These are phyloP conservation scores for Protobothrops flavoviridis DNA, from an alignment of 2,113 vertebrate species.

Conservation along the genomic window DNA sequence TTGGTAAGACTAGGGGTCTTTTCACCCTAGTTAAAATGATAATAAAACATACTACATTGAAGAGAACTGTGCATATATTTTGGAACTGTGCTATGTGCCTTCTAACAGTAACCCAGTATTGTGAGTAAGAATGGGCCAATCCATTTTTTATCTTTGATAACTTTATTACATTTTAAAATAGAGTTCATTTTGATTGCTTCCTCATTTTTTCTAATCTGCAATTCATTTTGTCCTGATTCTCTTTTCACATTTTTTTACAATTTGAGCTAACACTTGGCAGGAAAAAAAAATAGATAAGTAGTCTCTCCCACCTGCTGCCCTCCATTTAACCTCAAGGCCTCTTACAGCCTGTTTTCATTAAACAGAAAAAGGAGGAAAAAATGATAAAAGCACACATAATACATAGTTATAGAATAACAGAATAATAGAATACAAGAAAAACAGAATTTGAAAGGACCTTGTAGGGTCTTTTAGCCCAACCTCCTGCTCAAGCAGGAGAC, in stretches of 20 bases:
- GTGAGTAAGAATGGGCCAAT: neutral
- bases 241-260: neutral
- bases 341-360: neutral
- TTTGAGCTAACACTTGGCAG: neutral
- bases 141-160: neutral
- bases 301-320: neutral
- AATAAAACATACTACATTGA: neutral
- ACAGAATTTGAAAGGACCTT: neutral
- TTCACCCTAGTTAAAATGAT: neutral
- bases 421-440: neutral
- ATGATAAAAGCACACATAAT: neutral
- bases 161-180: neutral
- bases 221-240: neutral
- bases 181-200: neutral
- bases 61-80: neutral
- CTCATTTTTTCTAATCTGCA: neutral
- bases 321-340: neutral
- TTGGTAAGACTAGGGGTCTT: neutral
- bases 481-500: neutral
- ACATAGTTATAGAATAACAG: neutral
- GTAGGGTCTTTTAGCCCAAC: neutral
- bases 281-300: neutral
- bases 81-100: neutral
- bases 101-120: neutral
- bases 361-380: neutral